These are phyloP conservation scores for Harpegnathos saltator DNA, from an alignment of 1,140 invertebrate genomes.

Conservation along the genomic window DNA sequence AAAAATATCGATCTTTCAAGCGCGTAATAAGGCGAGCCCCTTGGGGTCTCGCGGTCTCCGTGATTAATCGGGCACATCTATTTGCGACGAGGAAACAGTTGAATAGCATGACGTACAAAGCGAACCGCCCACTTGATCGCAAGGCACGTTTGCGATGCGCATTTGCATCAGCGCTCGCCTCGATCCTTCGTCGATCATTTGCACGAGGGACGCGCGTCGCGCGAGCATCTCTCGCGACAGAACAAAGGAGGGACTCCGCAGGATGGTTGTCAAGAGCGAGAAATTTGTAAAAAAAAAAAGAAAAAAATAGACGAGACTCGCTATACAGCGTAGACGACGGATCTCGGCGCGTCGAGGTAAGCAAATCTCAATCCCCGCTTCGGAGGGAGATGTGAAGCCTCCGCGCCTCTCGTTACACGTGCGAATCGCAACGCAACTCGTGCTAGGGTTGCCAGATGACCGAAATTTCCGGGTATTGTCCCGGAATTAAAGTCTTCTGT, in stretches of 20 bases:
- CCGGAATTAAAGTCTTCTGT: too few species aligned
- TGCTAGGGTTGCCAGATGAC: too few species aligned
- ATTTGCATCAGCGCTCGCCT: constrained; percentile 4
- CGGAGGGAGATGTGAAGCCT: too few species aligned
- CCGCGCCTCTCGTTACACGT: too few species aligned
- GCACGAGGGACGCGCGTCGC: background rate
- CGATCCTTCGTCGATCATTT: constrained; percentile 27
- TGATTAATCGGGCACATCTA: constrained; percentile 53
- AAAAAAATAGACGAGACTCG: too few species aligned
- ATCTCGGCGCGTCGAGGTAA: too few species aligned
- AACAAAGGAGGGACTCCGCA: background rate
- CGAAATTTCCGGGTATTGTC: too few species aligned
- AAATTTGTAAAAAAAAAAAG: too few species aligned
- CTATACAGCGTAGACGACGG: too few species aligned
- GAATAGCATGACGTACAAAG: constrained; percentile 38
- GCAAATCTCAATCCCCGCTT: too few species aligned
- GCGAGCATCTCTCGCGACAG: background rate
- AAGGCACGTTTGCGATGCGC: constrained; percentile 24
- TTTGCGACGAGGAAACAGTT: constrained; percentile 44
- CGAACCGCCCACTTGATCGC: constrained; percentile 15
- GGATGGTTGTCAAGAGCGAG: background rate
- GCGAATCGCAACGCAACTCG: too few species aligned
- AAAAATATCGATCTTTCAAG: constrained; percentile 54
- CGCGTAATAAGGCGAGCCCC: constrained; percentile 29
- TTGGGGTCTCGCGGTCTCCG: background rate